Base-by-base conservation (phyloP, 1,140 invertebrate species). In the Psilanteris sp. region DNA sequence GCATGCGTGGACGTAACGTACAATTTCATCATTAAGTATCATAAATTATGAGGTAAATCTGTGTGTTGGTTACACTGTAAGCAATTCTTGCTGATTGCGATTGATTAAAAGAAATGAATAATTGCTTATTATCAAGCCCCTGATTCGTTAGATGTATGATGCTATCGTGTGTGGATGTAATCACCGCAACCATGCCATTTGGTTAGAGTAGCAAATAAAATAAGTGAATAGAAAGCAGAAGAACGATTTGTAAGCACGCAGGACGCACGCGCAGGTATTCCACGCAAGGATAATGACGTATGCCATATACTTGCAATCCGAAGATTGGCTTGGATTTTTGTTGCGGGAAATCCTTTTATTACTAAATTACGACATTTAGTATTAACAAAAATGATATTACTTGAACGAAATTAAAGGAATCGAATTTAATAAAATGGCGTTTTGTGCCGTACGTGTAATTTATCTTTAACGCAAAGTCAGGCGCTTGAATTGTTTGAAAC, bases 241-340 rank as follows among this genome's bases (percentile, higher is more conserved):
- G 55, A 61, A 68, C 46, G 55, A 68, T 71, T 52, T 34, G 43
- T 62, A 61, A 75, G 62, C 62, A 68, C 62, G 72, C 62, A 68
- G 57, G 36, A 52, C 50, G 68, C 61, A 71, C 61, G 68, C 61
- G 55, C 39, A 61, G 67, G 57, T 46, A 67, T 74, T 74, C 54
- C 61, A 52, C 16, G 54, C 20, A 59, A 66, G 39, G 43, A 74
- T 74, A 74, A 74, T 74, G 61, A 66, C 36, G 26, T 16, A 66
- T 54, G 31, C 62, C 41, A 54, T 66, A 59, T 74, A 50, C 44
- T 32, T 31, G 36, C 52, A 52, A 66, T 74, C 26, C 44, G 7
- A 41, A 52, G 14, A 64, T 52, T 43, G 18, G 9, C 18, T 20
- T 6, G n/a, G 5, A n/a, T 61, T 41, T 52, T 52, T 66, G 43